A percentile compares a stretch with the other conserved stretches of the same genome.
These are phyloP conservation scores for Hippocampus barbouri DNA, from an alignment of 2,113 vertebrate species.

Conservation along the genomic window DNA sequence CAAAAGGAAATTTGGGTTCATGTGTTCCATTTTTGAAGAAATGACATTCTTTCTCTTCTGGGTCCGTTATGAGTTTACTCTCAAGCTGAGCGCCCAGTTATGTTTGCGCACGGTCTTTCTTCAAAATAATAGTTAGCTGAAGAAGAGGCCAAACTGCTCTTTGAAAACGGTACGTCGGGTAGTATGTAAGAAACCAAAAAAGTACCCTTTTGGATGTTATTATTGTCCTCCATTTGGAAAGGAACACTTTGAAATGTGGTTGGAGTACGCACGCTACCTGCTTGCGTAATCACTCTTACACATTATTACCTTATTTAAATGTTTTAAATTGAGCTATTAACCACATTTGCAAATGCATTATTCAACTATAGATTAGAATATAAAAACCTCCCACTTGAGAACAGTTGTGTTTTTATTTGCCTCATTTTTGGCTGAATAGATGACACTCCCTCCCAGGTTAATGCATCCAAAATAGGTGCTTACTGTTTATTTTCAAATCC, in stretches of 20 bases:
- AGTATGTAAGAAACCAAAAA: neutral
- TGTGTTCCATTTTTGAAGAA: constrained; percentile 50
- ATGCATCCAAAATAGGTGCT: constrained; percentile 1
- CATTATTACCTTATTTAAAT: neutral
- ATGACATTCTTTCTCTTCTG: constrained; percentile 35
- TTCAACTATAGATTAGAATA: neutral
- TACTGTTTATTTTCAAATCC: constrained; percentile 16
- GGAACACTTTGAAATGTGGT: neutral
- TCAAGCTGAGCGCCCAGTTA: constrained; percentile 1
- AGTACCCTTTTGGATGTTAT: neutral
- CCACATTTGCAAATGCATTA: neutral
- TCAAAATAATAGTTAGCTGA: constrained; percentile 36
- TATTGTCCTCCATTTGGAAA: neutral
- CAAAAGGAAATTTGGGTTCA: constrained; percentile 47
- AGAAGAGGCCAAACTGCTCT: constrained; percentile 30
- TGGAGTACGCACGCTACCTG: neutral
- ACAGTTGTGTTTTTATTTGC: neutral
- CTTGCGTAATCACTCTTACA: neutral
- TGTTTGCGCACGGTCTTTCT: constrained; percentile 35
- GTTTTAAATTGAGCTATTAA: neutral
- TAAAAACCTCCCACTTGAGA: neutral
- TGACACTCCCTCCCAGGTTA: neutral
- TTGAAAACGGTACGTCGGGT: constrained; percentile 11
- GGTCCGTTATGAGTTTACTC: constrained; percentile 38
- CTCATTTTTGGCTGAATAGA: neutral